Base-by-base conservation (phyloP, 2,888 invertebrate species). In the Pseudococcus jackbeardsleyi region DNA sequence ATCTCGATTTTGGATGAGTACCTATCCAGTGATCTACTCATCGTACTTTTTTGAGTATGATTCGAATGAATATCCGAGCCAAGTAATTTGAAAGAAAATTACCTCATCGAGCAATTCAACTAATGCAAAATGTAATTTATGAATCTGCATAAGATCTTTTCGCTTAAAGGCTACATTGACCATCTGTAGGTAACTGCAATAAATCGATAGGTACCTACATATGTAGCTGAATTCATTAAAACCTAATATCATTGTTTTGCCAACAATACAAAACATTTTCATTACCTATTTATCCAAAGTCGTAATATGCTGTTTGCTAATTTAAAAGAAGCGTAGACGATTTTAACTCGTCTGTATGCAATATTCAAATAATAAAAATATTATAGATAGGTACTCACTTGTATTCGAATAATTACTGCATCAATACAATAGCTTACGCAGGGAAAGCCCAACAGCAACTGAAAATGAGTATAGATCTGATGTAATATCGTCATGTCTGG, bases 241-340 rank as follows among this genome's bases (percentile, higher is more conserved):
- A 26, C 5, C 26, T 72, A 72, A 72, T 19, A 72, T 72, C 68
- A 72, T 72, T 72, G 68, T 72, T 72, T 72, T 11, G 33, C 11
- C n/a, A 2, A 33, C 26, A 64, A 72, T 33, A 33, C 26, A 64
- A 72, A 72, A 72, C 68, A 72, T 33, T 72, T 72, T 72, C 68
- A 72, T 72, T 72, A 72, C 26, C 3, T 33, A 33, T 33, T 11
- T 2, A 11, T 9, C 19, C 1, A 0, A 26, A 72, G 22, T 72
- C 68, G 33, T 72, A 72, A 72, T 72, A 33, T 33, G 12, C 68
- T 33, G 68, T 72, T 26, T 33, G 12, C 68, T 33, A 33, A 26
- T 72, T 9, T 72, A 12, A 4, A 33, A 72, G 19, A 72, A n/a
- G 19, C 19, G 1, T 54, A 19, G 11, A 12, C 15, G 33, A 72